Conservation (phyloP, 2,113 vertebrate species). For the Dicerorhinus sumatrensis region DNA sequence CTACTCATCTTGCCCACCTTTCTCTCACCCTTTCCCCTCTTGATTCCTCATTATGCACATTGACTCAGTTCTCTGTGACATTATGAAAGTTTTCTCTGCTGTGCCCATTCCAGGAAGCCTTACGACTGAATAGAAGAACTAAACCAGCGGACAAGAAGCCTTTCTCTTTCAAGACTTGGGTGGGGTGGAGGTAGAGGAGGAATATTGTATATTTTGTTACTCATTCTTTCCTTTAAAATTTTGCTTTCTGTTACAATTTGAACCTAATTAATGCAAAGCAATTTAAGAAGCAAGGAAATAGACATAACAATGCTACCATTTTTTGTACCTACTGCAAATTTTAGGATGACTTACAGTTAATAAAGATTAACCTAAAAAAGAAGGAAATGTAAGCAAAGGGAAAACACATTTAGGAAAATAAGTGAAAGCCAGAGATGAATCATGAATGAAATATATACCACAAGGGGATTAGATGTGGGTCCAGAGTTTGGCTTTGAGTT, state of each 20-base stretch:
- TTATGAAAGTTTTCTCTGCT: neutral
- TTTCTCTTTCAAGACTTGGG: neutral
- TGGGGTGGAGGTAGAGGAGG: neutral
- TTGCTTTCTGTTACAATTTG: neutral
- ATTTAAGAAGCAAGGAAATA: neutral
- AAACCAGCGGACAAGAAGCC: neutral
- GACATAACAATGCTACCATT: neutral
- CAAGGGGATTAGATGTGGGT: neutral
- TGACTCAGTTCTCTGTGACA: neutral
- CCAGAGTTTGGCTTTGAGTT: neutral
- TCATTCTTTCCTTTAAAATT: neutral
- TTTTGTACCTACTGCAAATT: neutral
- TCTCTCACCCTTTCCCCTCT: neutral
- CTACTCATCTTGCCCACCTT: accelerated
- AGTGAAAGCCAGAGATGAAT: neutral
- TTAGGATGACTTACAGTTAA: neutral
- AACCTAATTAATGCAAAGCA: neutral
- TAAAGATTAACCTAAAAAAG: neutral
- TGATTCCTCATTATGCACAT: neutral
- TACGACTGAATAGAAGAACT: neutral
- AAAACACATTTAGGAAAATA: neutral
- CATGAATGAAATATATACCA: neutral
- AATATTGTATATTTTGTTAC: neutral
- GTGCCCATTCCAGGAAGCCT: neutral
- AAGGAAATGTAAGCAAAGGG: neutral